phyloP scores from a whole-genome alignment of 2,113 vertebrate genomes.

The Columba janthina region DNA sequence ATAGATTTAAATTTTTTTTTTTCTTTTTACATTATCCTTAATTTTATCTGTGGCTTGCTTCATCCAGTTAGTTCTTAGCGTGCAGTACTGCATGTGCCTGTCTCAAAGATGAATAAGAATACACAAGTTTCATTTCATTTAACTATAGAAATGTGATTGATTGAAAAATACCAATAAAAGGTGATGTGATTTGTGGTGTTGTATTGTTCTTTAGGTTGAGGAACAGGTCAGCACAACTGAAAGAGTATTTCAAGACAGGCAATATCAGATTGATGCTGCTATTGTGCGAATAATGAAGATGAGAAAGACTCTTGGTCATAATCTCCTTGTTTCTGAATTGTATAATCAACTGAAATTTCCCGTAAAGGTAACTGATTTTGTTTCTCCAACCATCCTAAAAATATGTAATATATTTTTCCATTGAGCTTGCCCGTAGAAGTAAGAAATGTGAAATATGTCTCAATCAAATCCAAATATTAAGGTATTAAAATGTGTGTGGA shows the following conservation, averaged over 20 bases:
- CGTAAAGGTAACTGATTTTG: conserved; percentile 83
- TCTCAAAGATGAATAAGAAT: background rate
- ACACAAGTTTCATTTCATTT: background rate
- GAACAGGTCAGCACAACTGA: conserved; percentile 94
- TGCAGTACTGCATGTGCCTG: background rate
- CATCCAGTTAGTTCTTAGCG: background rate
- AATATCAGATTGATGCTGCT: conserved; percentile 94
- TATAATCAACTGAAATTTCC: conserved; percentile 96
- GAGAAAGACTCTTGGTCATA: conserved; percentile 93
- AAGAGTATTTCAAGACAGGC: conserved; percentile 91
- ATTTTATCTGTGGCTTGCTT: background rate
- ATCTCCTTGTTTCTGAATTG: conserved; percentile 89
- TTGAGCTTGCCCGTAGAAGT: background rate
- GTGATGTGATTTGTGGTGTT: background rate
- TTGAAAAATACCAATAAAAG: background rate
- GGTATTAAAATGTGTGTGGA: background rate
- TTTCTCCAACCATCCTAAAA: background rate
- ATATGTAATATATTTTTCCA: background rate
- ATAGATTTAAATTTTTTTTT: background rate
- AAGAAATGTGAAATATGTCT: background rate
- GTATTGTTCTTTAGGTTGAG: conserved; percentile 80
- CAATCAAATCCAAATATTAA: background rate
- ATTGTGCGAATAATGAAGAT: conserved; percentile 96
- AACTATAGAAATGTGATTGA: background rate
- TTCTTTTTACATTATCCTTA: background rate